Evolutionary conservation across 2,888 invertebrate species (phyloP).

Genomic region (Acanthosepion pharaonis): DNA sequence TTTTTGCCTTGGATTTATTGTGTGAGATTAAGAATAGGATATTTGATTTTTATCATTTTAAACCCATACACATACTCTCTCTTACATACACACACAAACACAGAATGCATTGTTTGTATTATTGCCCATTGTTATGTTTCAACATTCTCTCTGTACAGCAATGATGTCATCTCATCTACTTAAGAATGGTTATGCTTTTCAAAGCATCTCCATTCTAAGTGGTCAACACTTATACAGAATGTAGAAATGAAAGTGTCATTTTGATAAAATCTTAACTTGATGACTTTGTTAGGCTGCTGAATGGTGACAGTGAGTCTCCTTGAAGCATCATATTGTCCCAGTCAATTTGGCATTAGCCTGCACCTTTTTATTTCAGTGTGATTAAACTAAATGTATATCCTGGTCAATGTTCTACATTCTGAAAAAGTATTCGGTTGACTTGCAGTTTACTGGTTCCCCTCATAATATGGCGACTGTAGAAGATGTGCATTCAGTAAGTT

Average conservation of each 20-base stretch:
- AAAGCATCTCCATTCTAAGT: neutral
- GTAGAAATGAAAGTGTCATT: conserved; percentile 21
- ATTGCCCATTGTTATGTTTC: conserved; percentile 4
- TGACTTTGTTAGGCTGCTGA: conserved; percentile 24
- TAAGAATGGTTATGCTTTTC: conserved; percentile 11
- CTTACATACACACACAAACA: neutral
- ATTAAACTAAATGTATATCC: conserved; percentile 36
- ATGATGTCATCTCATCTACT: neutral
- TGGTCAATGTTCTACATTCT: conserved; percentile 45
- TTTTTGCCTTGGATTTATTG: neutral
- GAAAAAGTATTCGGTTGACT: conserved; percentile 47
- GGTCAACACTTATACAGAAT: conserved; percentile 33
- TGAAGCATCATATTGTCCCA: conserved; percentile 12
- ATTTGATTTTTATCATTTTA: neutral
- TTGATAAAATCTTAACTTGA: neutral
- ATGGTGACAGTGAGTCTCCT: neutral
- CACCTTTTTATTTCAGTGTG: conserved; percentile 44
- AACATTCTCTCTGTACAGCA: conserved; percentile 33
- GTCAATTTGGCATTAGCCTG: conserved; percentile 39
- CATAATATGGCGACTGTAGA: conserved; percentile 46
- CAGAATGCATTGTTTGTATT: neutral
- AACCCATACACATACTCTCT: neutral
- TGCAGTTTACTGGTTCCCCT: conserved; percentile 47
- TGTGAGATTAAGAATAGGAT: neutral
- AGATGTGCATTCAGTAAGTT: conserved; percentile 47